Conservation (phyloP, 2,888 invertebrate genomes). For the Bugula neritina region DNA sequence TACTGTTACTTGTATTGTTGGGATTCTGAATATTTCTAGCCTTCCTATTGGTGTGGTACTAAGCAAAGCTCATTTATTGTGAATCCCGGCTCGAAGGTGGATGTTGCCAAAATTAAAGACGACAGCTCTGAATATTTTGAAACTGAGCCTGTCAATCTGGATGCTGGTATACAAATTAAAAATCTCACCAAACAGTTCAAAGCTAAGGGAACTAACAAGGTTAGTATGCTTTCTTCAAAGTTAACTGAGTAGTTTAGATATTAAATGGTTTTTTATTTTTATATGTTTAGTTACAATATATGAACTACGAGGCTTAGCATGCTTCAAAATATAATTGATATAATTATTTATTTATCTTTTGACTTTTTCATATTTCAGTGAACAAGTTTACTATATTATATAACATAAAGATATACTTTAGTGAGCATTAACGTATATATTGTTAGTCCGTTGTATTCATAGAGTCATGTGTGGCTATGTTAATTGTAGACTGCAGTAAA, state of each 20-base stretch:
- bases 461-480: no score
- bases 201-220: conserved; percentile 17
- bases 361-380: no score
- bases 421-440: no score
- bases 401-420: no score
- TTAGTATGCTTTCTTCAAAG: not conserved
- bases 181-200: conserved; percentile 42
- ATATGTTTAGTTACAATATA: not conserved
- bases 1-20: no score
- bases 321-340: no score
- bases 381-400: no score
- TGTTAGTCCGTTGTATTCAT: no score
- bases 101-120: not conserved
- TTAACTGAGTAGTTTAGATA: not conserved
- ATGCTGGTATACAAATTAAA: conserved; percentile 58
- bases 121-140: conserved; percentile 53
- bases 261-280: not conserved
- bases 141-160: conserved; percentile 56
- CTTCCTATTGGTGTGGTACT: conserved; percentile 48
- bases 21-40: conserved; percentile 33
- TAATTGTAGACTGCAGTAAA: not conserved
- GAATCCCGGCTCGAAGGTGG: not conserved
- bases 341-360: no score
- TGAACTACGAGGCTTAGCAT: not conserved
- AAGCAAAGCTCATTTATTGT: conserved; percentile 29